Conservation (phyloP, 1,140 invertebrate species). For the Helicorthomorpha holstii region DNA sequence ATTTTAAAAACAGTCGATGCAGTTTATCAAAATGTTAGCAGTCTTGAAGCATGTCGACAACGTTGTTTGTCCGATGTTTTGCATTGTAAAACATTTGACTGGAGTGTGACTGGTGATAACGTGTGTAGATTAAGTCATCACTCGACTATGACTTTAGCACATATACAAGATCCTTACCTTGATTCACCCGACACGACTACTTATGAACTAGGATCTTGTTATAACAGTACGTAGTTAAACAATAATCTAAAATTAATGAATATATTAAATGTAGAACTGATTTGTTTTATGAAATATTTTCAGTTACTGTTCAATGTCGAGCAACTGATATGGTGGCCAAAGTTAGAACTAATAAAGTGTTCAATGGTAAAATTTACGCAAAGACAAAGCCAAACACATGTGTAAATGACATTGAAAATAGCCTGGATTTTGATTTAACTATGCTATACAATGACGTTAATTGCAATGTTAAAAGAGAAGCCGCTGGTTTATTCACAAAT, state of each 20-base stretch:
- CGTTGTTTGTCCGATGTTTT: slow-evolving; percentile 69
- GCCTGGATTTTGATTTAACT: slow-evolving; percentile 66
- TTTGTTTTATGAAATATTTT: slow-evolving; percentile 1
- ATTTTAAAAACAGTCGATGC: slow-evolving; percentile 87
- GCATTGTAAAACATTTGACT: slow-evolving; percentile 81
- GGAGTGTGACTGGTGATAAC: slow-evolving; percentile 77
- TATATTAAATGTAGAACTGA: neutral
- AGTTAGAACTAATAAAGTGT: slow-evolving; percentile 78
- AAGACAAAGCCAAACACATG: slow-evolving; percentile 83
- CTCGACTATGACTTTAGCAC: slow-evolving; percentile 64
- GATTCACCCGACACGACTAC: slow-evolving; percentile 65
- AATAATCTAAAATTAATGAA: neutral
- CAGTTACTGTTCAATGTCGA: slow-evolving; percentile 66
- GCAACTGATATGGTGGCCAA: slow-evolving; percentile 81
- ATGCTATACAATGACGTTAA: slow-evolving; percentile 84
- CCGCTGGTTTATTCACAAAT: slow-evolving; percentile 34
- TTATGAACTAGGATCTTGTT: slow-evolving; percentile 82
- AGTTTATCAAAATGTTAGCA: slow-evolving; percentile 65
- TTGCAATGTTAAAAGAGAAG: slow-evolving; percentile 43
- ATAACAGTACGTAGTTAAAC: slow-evolving; percentile 38
- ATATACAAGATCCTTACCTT: slow-evolving; percentile 70
- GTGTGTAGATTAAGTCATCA: slow-evolving; percentile 84
- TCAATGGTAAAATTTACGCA: slow-evolving; percentile 85
- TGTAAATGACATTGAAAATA: slow-evolving; percentile 63
- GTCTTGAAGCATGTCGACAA: slow-evolving; percentile 61